A percentile compares a stretch with the other conserved stretches of the same genome.
These are phyloP conservation scores for Thalassoma bifasciatum DNA, from an alignment of 2,113 vertebrate genomes.

Conservation along the genomic window DNA sequence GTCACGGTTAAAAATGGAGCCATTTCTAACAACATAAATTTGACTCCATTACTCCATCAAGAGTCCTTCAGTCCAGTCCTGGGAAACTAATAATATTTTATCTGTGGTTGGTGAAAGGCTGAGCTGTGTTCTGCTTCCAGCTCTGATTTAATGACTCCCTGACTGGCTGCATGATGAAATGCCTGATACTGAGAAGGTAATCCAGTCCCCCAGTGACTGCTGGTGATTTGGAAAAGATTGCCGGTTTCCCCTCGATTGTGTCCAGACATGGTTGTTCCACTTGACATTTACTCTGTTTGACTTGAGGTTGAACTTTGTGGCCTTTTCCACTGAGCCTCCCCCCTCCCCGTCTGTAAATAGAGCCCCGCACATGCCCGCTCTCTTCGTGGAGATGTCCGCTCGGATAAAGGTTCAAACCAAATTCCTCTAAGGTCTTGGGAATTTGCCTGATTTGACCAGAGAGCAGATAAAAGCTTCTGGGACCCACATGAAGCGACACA, in stretches of 20 bases:
- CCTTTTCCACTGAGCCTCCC: constrained; percentile 43
- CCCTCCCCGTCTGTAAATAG: constrained; percentile 72
- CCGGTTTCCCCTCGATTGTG: constrained; percentile 22
- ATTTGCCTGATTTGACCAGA: constrained; percentile 18
- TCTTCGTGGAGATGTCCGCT: constrained; percentile 51
- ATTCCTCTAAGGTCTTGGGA: constrained; percentile 62
- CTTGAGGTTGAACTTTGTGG: constrained; percentile 60
- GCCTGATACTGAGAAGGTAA: constrained; percentile 20
- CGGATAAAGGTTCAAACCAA: constrained; percentile 45
- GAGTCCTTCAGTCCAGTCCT: too few relatives aligned
- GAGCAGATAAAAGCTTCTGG: constrained; percentile 23
- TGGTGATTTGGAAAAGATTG: constrained; percentile 49
- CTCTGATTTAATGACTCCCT: constrained; percentile 16
- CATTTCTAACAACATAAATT: too few relatives aligned
- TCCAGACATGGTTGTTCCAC: constrained; percentile 35
- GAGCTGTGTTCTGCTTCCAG: constrained; percentile 20
- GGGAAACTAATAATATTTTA: too few relatives aligned
- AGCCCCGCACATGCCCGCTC: constrained; percentile 55
- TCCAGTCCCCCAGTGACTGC: constrained; percentile 32
- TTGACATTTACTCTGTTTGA: constrained; percentile 76
- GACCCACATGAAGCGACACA: neutral
- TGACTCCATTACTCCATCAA: too few relatives aligned
- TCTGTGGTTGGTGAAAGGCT: neutral
- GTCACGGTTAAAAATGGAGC: too few relatives aligned
- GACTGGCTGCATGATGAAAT: constrained; percentile 32